These are phyloP conservation scores for Caligus rogercresseyi DNA, from an alignment of 1,140 invertebrate species.

Conservation along the genomic window DNA sequence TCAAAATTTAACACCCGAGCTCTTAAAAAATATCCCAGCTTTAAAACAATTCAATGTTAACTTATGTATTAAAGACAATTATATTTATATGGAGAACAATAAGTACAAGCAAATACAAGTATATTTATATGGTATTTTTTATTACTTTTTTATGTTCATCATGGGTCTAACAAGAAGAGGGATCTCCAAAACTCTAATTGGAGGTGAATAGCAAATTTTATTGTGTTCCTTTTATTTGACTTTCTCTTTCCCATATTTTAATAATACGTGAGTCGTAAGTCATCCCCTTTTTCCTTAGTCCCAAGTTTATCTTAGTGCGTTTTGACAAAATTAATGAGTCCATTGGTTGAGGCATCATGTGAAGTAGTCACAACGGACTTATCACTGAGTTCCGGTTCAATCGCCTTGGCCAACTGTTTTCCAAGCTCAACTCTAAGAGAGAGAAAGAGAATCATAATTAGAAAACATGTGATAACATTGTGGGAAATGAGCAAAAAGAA, in stretches of 20 bases:
- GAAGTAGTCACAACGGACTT: slow-evolving; percentile 34
- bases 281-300: too few species aligned
- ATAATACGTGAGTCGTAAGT: too few species aligned
- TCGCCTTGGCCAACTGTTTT: slow-evolving; percentile 91
- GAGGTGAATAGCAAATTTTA: too few species aligned
- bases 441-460: too few species aligned
- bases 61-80: background rate
- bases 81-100: background rate
- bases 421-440: slow-evolving; percentile 74
- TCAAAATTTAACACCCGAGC: background rate
- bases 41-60: background rate
- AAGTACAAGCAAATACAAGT: too few species aligned
- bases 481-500: too few species aligned
- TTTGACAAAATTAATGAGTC: slow-evolving; percentile 85
- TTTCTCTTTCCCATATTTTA: too few species aligned
- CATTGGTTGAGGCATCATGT: slow-evolving; percentile 83
- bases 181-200: too few species aligned
- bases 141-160: background rate
- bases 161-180: background rate
- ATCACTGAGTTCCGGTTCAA: slow-evolving; percentile 70
- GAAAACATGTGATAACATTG: too few species aligned
- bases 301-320: slow-evolving; percentile 23
- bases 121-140: background rate
- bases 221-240: too few species aligned
- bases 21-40: background rate